These are phyloP conservation scores for Xerus inauris DNA, from an alignment of 2,113 vertebrate species.

Conservation along the genomic window DNA sequence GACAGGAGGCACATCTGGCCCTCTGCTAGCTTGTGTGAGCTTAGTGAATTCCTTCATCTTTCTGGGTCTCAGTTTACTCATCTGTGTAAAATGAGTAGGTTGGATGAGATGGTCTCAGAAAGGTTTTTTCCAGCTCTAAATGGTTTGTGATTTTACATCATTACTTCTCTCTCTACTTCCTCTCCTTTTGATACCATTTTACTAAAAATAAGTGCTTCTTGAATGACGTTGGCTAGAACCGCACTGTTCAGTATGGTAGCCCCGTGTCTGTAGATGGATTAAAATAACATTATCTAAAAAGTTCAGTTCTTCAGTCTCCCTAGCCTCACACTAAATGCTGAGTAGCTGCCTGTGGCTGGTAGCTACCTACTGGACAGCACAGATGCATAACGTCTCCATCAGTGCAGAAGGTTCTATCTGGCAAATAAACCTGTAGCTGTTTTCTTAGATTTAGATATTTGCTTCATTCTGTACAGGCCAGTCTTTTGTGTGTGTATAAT, in stretches of 20 bases:
- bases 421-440: not conserved
- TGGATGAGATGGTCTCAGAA: slow-evolving; percentile 11
- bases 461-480: not conserved
- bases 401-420: not conserved
- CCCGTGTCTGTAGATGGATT: not conserved
- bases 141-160: slow-evolving; percentile 15
- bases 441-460: not conserved
- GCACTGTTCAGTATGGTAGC: not conserved
- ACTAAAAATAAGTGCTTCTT: slow-evolving; percentile 4
- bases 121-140: slow-evolving; percentile 20
- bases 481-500: not conserved
- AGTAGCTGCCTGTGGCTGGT: not conserved
- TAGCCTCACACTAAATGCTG: not conserved
- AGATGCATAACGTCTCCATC: not conserved
- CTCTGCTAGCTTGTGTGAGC: not conserved
- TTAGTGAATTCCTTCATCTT: not conserved
- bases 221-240: not conserved
- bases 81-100: slow-evolving; percentile 53
- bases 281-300: not conserved
- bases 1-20: not conserved
- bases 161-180: not conserved
- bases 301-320: not conserved
- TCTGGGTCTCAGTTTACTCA: slow-evolving; percentile 7
- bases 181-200: slow-evolving; percentile 1
- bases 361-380: not conserved